These are phyloP conservation scores for Ciconia nigra DNA, from an alignment of 2,797 vertebrate genomes.

Conservation along the genomic window DNA sequence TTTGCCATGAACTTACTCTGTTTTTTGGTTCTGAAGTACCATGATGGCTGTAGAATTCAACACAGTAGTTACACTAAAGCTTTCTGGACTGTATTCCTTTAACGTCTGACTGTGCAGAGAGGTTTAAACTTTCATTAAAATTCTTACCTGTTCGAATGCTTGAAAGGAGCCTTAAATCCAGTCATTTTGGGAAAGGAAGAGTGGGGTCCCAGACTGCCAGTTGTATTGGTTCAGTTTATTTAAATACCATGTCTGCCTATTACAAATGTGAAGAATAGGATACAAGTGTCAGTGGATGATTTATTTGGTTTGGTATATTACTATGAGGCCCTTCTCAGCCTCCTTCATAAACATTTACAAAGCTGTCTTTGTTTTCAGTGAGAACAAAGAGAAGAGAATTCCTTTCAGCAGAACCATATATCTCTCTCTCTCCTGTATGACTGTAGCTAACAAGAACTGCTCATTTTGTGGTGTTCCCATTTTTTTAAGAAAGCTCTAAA, in stretches of 20 bases:
- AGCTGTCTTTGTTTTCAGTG: neutral
- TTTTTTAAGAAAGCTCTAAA: slow-evolving; percentile 6
- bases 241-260: neutral
- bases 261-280: slow-evolving; percentile 33
- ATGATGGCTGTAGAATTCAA: slow-evolving; percentile 52
- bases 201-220: neutral
- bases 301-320: slow-evolving; percentile 11
- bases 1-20: slow-evolving; percentile 87
- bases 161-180: slow-evolving; percentile 40
- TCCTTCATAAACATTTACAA: neutral
- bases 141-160: slow-evolving; percentile 29
- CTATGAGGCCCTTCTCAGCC: neutral
- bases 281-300: slow-evolving; percentile 11
- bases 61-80: neutral
- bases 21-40: slow-evolving; percentile 80
- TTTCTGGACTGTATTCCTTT: slow-evolving; percentile 20
- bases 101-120: slow-evolving; percentile 18
- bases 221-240: slow-evolving; percentile 16
- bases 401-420: slow-evolving; percentile 6
- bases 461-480: slow-evolving; percentile 8
- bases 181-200: slow-evolving; percentile 20
- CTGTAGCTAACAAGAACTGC: neutral
- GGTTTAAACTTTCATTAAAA: slow-evolving; percentile 33
- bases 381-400: neutral
- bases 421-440: neutral